These are phyloP conservation scores for Allolobophora icterica DNA, from an alignment of 2,888 invertebrate species.

Conservation along the genomic window DNA sequence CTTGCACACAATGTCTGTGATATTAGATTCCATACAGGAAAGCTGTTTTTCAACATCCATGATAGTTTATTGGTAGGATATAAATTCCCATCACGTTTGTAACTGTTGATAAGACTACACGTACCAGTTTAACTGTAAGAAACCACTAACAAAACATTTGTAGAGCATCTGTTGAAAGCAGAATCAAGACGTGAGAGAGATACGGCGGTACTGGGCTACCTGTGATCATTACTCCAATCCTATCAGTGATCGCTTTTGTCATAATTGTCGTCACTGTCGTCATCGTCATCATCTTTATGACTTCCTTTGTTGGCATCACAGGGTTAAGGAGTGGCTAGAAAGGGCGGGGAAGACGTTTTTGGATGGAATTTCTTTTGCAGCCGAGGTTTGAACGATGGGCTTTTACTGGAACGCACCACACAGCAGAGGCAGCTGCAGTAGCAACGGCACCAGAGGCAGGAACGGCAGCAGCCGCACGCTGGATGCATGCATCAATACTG, in stretches of 20 bases:
- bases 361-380: conserved; percentile 9
- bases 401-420: neutral
- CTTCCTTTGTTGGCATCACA: neutral
- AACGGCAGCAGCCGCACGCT: neutral
- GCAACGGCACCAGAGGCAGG: neutral
- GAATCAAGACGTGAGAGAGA: neutral
- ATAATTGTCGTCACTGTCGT: neutral
- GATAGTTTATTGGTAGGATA: neutral
- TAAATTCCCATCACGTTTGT: neutral
- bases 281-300: neutral
- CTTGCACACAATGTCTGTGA: neutral
- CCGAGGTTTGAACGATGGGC: neutral
- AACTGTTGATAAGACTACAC: neutral
- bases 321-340: neutral
- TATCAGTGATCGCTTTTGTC: neutral
- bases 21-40: neutral
- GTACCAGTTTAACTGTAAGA: no score
- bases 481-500: conserved; percentile 12
- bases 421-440: neutral
- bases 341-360: neutral
- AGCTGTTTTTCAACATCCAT: neutral
- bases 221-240: neutral
- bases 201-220: neutral
- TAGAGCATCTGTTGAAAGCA: neutral
- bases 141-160: neutral